phyloP scores from a whole-genome alignment of 2,797 vertebrate species.

The Lindbergichthys nudifrons region DNA sequence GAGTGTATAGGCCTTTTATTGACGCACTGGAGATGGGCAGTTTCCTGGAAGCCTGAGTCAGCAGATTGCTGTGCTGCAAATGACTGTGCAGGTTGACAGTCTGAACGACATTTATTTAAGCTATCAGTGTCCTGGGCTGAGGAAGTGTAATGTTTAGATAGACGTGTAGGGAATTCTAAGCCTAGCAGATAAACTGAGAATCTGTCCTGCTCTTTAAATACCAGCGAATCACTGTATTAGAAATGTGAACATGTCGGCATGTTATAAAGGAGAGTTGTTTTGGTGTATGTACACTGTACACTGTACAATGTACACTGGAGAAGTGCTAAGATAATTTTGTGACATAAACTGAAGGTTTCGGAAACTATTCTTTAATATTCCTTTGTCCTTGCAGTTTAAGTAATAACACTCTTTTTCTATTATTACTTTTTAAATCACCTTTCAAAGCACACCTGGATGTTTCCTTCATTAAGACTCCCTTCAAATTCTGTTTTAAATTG shows the following conservation, averaged over 20 bases:
- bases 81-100: constrained; percentile 50
- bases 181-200: constrained; percentile 23
- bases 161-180: constrained; percentile 57
- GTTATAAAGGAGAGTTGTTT: constrained; percentile 21
- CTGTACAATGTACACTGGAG: constrained; percentile 5
- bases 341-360: constrained; percentile 10
- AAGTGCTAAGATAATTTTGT: constrained; percentile 21
- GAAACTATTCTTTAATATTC: constrained; percentile 6
- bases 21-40: constrained; percentile 70
- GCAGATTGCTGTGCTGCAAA: constrained; percentile 69
- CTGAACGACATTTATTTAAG: constrained; percentile 59
- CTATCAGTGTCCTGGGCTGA: constrained; percentile 42
- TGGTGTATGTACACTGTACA: no score
- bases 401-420: constrained; percentile 21
- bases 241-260: constrained; percentile 17
- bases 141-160: constrained; percentile 39
- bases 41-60: constrained; percentile 74
- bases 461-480: constrained; percentile 17
- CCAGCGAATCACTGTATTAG: constrained; percentile 25
- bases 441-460: constrained; percentile 18
- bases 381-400: constrained; percentile 4
- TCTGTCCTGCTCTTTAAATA: constrained; percentile 22
- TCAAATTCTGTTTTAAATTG: constrained; percentile 43
- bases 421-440: constrained; percentile 14
- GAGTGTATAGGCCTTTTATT: constrained; percentile 70